These are phyloP conservation scores for Smittia aterrima DNA, from an alignment of 2,888 invertebrate genomes.

Conservation along the genomic window DNA sequence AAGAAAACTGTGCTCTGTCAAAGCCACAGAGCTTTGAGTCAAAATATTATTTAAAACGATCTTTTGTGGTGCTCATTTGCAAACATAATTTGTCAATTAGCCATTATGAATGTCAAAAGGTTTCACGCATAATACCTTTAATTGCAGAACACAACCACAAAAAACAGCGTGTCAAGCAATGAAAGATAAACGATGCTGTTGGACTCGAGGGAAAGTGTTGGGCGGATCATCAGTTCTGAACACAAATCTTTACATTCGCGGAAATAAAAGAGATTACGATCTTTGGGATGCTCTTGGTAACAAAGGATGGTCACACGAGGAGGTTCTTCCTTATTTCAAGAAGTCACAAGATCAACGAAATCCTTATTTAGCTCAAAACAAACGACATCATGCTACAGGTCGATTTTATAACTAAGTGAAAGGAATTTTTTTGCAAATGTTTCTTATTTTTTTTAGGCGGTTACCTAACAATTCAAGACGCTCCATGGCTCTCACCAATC, in stretches of 20 bases:
- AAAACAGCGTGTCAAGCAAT: constrained; percentile 82
- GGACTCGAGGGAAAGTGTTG: constrained; percentile 86
- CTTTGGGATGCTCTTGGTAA: constrained; percentile 84
- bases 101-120: neutral
- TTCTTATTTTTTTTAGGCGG: constrained; percentile 51
- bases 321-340: constrained; percentile 77
- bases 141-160: constrained; percentile 73
- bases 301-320: constrained; percentile 83
- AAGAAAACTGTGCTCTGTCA: too few relatives aligned
- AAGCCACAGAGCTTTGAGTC: too few relatives aligned
- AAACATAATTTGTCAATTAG: neutral
- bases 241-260: constrained; percentile 88
- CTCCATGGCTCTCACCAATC: constrained; percentile 65
- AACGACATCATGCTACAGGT: constrained; percentile 70
- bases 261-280: constrained; percentile 82
- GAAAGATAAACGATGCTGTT: constrained; percentile 78
- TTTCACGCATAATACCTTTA: neutral
- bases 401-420: constrained; percentile 42
- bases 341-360: constrained; percentile 87
- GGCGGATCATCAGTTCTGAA: constrained; percentile 87
- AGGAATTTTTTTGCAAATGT: neutral
- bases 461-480: constrained; percentile 52
- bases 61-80: neutral
- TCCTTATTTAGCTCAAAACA: constrained; percentile 77
- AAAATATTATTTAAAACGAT: neutral